Base-by-base conservation (phyloP, 2,113 vertebrate species). In the Nestor notabilis region DNA sequence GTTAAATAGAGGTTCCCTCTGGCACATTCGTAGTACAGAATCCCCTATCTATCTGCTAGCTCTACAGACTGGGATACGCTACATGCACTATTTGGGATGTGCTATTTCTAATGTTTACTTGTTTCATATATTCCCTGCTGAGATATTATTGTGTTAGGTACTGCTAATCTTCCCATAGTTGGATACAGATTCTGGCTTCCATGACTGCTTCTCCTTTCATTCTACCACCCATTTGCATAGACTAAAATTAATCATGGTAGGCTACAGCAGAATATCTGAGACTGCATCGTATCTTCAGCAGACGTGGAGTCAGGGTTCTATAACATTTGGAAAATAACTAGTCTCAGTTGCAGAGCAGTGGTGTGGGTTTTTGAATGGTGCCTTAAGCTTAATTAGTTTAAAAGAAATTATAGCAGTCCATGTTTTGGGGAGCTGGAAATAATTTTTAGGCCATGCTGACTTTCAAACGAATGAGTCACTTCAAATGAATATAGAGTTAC, bases 241-340 rank as follows among this genome's bases (percentile, higher is more conserved):
- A 79, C 92, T 91, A 88, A 88, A 97, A 96, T 97, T 94, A 93
- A 94, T 97, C 76, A 63, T 63, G 68, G 65, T 41, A 83, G 80
- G 71, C 83, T 74, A 33, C 69, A 55, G 84, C 63, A 87, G 89
- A 72, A 70, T 84, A 70, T 83, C 69, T 83, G 58, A 81, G 89
- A 76, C 43, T 90, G 80, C 66, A 52, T 43, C 41, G 3, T 70
- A 16, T 83, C 69, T 89, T 84, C 74, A 75, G 52, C 87, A 90
- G 83, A 50, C 0, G 1, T 66, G 43, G 70, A 89, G 52, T 83
- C 83, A 86, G 93, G 78, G 68, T 88, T 43, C 61, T 58, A 35
- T 47, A 92, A 46, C 44, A 33, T 37, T 93, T 41, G 64, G 56
- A 79, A 81, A 60, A 90, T 71, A 83, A 23, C 58, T 63, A 9